These are phyloP conservation scores for Perccottus glenii DNA, from an alignment of 2,113 vertebrate genomes.

Conservation along the genomic window DNA sequence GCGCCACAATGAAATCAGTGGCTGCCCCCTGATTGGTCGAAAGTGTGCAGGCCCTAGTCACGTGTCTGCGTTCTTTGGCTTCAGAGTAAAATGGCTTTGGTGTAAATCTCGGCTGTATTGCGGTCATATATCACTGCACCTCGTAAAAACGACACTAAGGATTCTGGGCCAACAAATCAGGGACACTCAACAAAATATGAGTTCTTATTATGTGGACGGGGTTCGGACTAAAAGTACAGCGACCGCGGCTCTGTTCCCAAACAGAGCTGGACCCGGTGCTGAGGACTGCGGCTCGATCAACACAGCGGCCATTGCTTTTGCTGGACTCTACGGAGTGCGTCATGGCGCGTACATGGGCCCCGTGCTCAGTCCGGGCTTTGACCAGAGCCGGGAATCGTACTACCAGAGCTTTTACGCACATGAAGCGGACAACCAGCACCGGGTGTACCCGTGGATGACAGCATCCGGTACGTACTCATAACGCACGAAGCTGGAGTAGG, in stretches of 20 bases:
- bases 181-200: constrained; percentile 87
- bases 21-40: constrained; percentile 82
- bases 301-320: constrained; percentile 80
- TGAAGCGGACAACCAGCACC: constrained; percentile 87
- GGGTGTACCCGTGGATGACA: constrained; percentile 93
- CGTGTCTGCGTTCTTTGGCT: constrained; percentile 84
- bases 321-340: constrained; percentile 88
- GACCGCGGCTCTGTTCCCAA: constrained; percentile 88
- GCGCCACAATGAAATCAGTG: constrained; percentile 79
- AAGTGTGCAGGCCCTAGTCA: constrained; percentile 84
- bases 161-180: constrained; percentile 97
- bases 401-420: constrained; percentile 85
- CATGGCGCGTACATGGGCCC: constrained; percentile 83
- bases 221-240: constrained; percentile 94
- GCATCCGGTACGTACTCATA: constrained; percentile 87
- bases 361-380: constrained; percentile 82
- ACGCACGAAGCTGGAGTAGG: not conserved
- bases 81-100: constrained; percentile 93
- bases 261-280: constrained; percentile 85
- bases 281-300: constrained; percentile 85
- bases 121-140: constrained; percentile 97
- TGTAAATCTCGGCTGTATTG: constrained; percentile 98
- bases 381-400: constrained; percentile 83
- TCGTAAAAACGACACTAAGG: constrained; percentile 98
- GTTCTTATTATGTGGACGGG: constrained; percentile 96